These are phyloP conservation scores for Chaenogobius annularis DNA, from an alignment of 2,113 vertebrate species.

Conservation along the genomic window DNA sequence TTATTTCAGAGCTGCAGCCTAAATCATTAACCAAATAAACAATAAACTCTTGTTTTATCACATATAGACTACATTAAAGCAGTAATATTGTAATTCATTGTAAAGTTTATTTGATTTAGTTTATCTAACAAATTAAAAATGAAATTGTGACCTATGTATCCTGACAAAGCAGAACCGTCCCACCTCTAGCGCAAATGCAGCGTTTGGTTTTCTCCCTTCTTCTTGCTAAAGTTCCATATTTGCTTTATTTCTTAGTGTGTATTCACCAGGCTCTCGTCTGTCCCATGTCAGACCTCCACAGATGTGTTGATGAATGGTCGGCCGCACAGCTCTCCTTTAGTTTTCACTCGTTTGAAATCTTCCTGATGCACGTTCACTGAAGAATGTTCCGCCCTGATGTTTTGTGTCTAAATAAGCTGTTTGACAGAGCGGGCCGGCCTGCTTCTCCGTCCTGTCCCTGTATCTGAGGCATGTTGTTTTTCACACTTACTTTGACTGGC, in stretches of 20 bases:
- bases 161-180: too few species aligned
- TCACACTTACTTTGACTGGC: conserved; percentile 84
- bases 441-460: conserved; percentile 74
- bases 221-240: neutral
- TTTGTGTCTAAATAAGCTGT: conserved; percentile 64
- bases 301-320: neutral
- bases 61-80: too few species aligned
- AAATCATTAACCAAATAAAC: too few species aligned
- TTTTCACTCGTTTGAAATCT: conserved; percentile 54
- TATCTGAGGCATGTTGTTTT: conserved; percentile 81
- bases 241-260: neutral
- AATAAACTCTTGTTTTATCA: too few species aligned
- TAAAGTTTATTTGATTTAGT: too few species aligned
- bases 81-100: too few species aligned
- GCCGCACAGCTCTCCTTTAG: conserved; percentile 14
- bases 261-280: too few species aligned
- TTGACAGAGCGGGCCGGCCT: conserved; percentile 60
- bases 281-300: neutral
- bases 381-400: conserved; percentile 62
- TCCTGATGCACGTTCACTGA: conserved; percentile 44
- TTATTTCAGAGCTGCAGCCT: too few species aligned
- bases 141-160: too few species aligned
- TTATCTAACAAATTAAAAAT: too few species aligned
- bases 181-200: too few species aligned
- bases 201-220: too few species aligned